phyloP scores from a whole-genome alignment of 2,797 vertebrate genomes.

The Chelmon rostratus region DNA sequence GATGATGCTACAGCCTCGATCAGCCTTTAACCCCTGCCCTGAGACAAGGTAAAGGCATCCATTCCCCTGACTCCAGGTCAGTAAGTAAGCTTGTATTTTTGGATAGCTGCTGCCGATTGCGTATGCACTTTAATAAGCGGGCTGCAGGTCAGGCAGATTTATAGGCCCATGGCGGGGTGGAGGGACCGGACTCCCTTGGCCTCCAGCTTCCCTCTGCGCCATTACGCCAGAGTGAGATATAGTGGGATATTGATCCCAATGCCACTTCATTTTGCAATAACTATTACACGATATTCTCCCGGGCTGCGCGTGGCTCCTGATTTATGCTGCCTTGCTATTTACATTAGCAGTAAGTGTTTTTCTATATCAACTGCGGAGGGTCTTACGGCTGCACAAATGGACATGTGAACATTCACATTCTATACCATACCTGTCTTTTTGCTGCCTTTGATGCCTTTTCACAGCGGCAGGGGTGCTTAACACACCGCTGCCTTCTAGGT shows the following conservation, averaged over 20 bases:
- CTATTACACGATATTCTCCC: slow-evolving; percentile 93
- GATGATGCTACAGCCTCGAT: slow-evolving; percentile 64
- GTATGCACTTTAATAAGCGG: slow-evolving; percentile 91
- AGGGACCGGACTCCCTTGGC: slow-evolving; percentile 95
- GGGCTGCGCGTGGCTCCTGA: slow-evolving; percentile 83
- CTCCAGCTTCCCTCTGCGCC: slow-evolving; percentile 93
- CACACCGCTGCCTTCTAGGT: slow-evolving; percentile 55
- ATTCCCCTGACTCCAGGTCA: slow-evolving; percentile 80
- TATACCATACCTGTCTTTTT: slow-evolving; percentile 71
- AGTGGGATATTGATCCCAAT: slow-evolving; percentile 98
- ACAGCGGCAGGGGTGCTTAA: slow-evolving; percentile 59
- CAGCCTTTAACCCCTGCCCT: slow-evolving; percentile 75
- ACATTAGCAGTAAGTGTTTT: slow-evolving; percentile 90
- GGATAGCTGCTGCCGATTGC: slow-evolving; percentile 88
- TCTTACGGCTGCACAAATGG: slow-evolving; percentile 75
- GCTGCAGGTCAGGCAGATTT: slow-evolving; percentile 93
- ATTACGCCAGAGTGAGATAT: slow-evolving; percentile 98
- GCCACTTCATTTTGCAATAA: slow-evolving; percentile 99
- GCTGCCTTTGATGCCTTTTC: slow-evolving; percentile 71
- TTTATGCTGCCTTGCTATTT: slow-evolving; percentile 89
- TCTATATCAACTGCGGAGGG: slow-evolving; percentile 83
- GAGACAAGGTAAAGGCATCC: slow-evolving; percentile 74
- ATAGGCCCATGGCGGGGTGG: slow-evolving; percentile 94
- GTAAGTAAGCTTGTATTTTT: slow-evolving; percentile 81
- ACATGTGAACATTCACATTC: slow-evolving; percentile 78